Evolutionary conservation across 2,113 vertebrate species (phyloP), one percentile per base, ranked within the genome.

Genomic region (Poicephalus meyeri): DNA sequence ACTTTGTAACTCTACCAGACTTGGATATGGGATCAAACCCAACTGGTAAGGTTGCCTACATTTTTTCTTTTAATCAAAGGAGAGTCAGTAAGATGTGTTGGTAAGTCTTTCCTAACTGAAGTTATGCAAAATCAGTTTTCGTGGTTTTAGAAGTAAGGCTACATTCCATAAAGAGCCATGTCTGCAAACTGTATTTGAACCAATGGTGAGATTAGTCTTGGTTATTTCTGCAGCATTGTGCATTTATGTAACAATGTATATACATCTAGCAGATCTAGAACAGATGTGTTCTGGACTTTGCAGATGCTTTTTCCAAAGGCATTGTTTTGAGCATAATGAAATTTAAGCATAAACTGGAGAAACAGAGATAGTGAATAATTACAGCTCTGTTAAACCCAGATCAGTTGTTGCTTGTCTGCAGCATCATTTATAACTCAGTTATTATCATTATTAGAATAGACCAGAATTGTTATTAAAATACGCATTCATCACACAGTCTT

Each of bases 41-140:
- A 72, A 25, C 49, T 91, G 41, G 25, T 79, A 33, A 77, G 19
- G 33, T 79, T 96, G 61, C 56, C 74, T 71, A 56, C 4, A 0
- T 83, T 80, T 95, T 95, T 95, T 93, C 76, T 91, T 97, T 87
- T 94, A 91, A 91, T 88, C 95, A 92, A 84, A 82, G 15, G 12
- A 72, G 26, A 61, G 11, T 94, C 85, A 83, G 47, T 74, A 86
- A 89, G 70, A 73, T 29, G 8, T 83, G 47, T 91, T 86, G 44
- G 10, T 94, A 63, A 68, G 31, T 17, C 61, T 87, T 76, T 76
- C 52, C 42, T 90, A 78, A 77, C 7, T 66, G 31, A 42, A 91
- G 8, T 73, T 77, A 61, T 1, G 24, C 71, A 91, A 86, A 73
- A 78, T 63, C 37, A 28, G 13, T 80, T 65, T 65, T 42, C 31